Base-by-base conservation (phyloP, 1,140 invertebrate genomes). In the Ephestia elutella region DNA sequence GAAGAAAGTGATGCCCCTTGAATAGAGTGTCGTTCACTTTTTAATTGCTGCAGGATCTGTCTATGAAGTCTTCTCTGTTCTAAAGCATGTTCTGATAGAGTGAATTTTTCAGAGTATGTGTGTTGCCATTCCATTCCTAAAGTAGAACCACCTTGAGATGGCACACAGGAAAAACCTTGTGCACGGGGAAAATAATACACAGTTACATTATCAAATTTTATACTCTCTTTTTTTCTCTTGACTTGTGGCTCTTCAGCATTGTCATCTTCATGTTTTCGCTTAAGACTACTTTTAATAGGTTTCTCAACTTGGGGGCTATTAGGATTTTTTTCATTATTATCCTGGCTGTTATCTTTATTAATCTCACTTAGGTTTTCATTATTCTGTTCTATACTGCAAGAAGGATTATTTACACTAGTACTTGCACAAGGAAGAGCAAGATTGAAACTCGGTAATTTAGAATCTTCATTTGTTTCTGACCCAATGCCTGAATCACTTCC, bases 91-190 rank as follows among this genome's bases (percentile, higher is more conserved):
- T 98, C 91, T 5, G 92, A 80, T 57, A 98, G 75, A 9, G 95
- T 89, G 63, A 91, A 90, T 56, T 93, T 92, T 73, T 94, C 92
- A 48, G 92, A 91, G 75, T 95, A 93, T 7, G 92, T 92, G 78
- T 99, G 98, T 59, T 93, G 91, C 60, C 93, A 92, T 55, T 94
- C 94, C 98, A 99, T 99, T n/a, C 97, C 98, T 56, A 99, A 90
- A 9, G 97, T 99, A 35, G 96, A 98, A 21, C 97, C 97, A 35
- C 97, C 98, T 90, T 97, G 96, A 54, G 97, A 98, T 56, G 98
- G 98, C 55, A 99, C 96, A 91, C 97, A 99, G 13, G 96, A 96
- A 86, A 99, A 99, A n/a, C 98, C 98, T 91, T 99, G 98, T 49
- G 95, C 92, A 77, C 98, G 89, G 0, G 96, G 95, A 85, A 99